Conservation (phyloP, 2,113 vertebrate genomes). For the Epinephelus cyanopodus region DNA sequence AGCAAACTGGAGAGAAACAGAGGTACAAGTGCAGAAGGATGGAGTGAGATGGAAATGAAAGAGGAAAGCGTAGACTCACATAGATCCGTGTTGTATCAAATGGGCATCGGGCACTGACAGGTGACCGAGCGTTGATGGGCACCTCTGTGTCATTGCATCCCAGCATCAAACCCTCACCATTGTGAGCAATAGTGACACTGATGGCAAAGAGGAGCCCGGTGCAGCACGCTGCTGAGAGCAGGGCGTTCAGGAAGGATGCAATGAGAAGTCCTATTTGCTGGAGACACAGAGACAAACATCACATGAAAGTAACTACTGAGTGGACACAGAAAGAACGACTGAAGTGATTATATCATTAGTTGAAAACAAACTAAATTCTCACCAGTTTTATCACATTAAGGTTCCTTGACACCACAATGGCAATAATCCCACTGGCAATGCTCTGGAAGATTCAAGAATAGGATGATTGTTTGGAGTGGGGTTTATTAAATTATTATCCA, state of each 20-base stretch:
- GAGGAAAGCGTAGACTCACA: slow-evolving; percentile 82
- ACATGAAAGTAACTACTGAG: background rate
- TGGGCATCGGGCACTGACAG: slow-evolving; percentile 85
- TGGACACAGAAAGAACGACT: background rate
- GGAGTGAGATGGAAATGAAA: background rate
- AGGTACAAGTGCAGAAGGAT: background rate
- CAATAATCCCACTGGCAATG: slow-evolving; percentile 89
- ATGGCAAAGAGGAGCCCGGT: slow-evolving; percentile 89
- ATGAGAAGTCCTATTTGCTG: slow-evolving; percentile 90
- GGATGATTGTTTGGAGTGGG: slow-evolving; percentile 13
- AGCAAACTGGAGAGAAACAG: background rate
- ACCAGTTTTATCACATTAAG: slow-evolving; percentile 81
- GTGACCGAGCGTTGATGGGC: slow-evolving; percentile 84
- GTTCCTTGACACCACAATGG: slow-evolving; percentile 92
- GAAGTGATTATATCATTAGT: background rate
- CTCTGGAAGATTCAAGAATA: slow-evolving; percentile 83
- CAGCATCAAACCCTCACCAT: slow-evolving; percentile 85
- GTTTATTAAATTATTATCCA: slow-evolving; percentile 24
- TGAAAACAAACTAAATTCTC: slow-evolving; percentile 47
- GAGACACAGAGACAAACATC: slow-evolving; percentile 16
- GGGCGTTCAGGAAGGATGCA: slow-evolving; percentile 84
- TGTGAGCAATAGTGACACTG: slow-evolving; percentile 85
- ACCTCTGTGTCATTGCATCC: slow-evolving; percentile 88
- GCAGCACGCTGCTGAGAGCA: slow-evolving; percentile 89
- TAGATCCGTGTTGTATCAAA: slow-evolving; percentile 96